Base-by-base conservation (phyloP, 2,888 invertebrate genomes). In the Mimas tiliae region DNA sequence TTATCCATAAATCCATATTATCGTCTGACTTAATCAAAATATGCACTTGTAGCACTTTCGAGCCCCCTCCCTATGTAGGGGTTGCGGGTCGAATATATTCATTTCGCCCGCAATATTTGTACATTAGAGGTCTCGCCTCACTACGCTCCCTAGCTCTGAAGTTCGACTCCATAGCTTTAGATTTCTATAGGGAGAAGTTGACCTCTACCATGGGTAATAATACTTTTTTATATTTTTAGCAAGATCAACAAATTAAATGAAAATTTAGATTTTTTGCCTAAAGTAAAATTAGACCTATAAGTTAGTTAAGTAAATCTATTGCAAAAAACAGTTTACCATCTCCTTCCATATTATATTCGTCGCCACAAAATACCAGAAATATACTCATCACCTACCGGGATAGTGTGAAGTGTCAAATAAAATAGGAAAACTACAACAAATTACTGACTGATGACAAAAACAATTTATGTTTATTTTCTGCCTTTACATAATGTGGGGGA, bases 91-190 rank as follows among this genome's bases (percentile, higher is more conserved):
- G 87, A 89, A 91, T 90, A 87, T 93, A 92, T 93, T 93, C 92
- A 93, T 93, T 91, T 87, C 89, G 85, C 86, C 92, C 93, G 91
- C 93, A 93, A 93, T 93, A 91, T 93, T 93, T 93, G 93, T 91
- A 90, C 91, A 93, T 93, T 93, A 93, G 91, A 93, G 93, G 93
- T 93, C 91, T 91, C 89, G 92, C 82, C 83, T 88, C 87, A 87
- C 84, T 91, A 78, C 90, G 83, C 88, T 88, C 89, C 89, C 88
- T 76, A 72, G 69, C 71, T 74, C 79, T 82, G 79, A 75, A 77
- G 76, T 82, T 87, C 89, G 87, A 90, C 89, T 90, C 83, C 75
- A 79, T 82, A 81, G 84, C 85, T 84, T 84, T 78, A 75, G 75
- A 85, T 82, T 81, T 77, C 73, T 75, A 70, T 70, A 68, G 79